Base-by-base conservation (phyloP, 2,113 vertebrate species). In the Campylomormyrus numenius region DNA sequence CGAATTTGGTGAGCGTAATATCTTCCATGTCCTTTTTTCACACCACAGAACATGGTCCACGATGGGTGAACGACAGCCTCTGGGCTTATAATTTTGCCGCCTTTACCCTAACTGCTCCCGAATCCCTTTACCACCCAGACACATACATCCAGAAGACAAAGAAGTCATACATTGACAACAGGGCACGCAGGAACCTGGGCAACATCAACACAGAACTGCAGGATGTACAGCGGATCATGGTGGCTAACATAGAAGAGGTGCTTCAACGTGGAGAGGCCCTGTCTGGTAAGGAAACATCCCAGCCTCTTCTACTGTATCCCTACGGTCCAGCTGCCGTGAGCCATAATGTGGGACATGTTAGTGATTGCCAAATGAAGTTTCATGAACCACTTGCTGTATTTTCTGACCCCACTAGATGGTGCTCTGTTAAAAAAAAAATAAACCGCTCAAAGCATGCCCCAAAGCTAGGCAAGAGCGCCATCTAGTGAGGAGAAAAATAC, bases 91-190 rank as follows among this genome's bases (percentile, higher is more conserved):
- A 53, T 19, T 50, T 19, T 27, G 1, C 48, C 31, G 48, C 24
- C 84, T 27, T 27, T 5, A 19, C 13, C 45, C n/a, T 86, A 15
- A 50, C 24, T 27, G 13, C 10, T 11, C 84, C 45, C 11, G n/a
- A 10, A 35, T 31, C 45, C 3, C 0, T 94, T 85, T 90, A 19
- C 53, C 10, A 94, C 90, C 42, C 93, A 99, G 98, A 99, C 92
- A 99, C 98, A 9, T 99, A 99, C 94, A 99, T 99, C 92, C 98
- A 99, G 94, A 99, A 99, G 96, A 99, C 98, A 91, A 99, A 99
- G 95, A 99, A 99, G 93, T 96, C 97, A 0, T 99, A 99, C 96
- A 99, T 99, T 39, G 98, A 99, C 90, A 99, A 98, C 91, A 94
- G 98, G 91, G 98, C 98, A 0, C 96, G 98, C 89, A 97, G 98